Base-by-base conservation (phyloP, 2,888 invertebrate species). In the Xiphydria camelus region DNA sequence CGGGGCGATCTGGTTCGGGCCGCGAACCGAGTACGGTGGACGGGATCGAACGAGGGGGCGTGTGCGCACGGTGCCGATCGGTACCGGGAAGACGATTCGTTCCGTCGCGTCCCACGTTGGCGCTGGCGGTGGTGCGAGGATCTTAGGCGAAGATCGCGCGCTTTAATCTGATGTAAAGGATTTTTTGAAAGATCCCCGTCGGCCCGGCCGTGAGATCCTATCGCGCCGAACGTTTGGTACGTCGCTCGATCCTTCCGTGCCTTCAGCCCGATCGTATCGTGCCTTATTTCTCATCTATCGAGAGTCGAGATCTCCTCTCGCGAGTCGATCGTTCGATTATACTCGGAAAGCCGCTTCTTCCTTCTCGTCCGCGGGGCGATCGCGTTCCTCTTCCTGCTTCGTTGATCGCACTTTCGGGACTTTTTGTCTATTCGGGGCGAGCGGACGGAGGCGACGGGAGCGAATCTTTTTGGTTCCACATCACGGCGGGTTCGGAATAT, bases 81-180 rank as follows among this genome's bases (percentile, higher is more conserved):
- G 20, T 33, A 34, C 29, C 33, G 43, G 35, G 42, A 45, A 49
- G 42, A 45, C 50, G 47, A 53, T 53, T 51, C 41, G 50, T 48
- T 51, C 51, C 47, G 45, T 36, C 52, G 42, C 29, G 29, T n/a
- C 29, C 29, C 45, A 41, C 44, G 20, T 41, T 22, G 38, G n/a
- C n/a, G n/a, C n/a, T n/a, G n/a, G n/a, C n/a, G 9, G 6, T 29
- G 29, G 26, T 31, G 38, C 38, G 36, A 53, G n/a, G 49, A 56
- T 49, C 45, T 44, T 41, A 33, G 44, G 42, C 15, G 45, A 33
- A 50, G 49, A 50, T 50, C 52, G 45, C 45, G n/a, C n/a, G 49
- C 53, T 45, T 52, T 53, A 55, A 57, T 57, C 54, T 47, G 55
- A 55, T 55, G 45, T 45, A 47, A 45, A 47, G 44, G 19, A 35